Percentiles rank a stretch among this genome's conserved stretches.
These are phyloP conservation scores for Leptocoma aspasia DNA, from an alignment of 2,113 vertebrate species.

Conservation along the genomic window DNA sequence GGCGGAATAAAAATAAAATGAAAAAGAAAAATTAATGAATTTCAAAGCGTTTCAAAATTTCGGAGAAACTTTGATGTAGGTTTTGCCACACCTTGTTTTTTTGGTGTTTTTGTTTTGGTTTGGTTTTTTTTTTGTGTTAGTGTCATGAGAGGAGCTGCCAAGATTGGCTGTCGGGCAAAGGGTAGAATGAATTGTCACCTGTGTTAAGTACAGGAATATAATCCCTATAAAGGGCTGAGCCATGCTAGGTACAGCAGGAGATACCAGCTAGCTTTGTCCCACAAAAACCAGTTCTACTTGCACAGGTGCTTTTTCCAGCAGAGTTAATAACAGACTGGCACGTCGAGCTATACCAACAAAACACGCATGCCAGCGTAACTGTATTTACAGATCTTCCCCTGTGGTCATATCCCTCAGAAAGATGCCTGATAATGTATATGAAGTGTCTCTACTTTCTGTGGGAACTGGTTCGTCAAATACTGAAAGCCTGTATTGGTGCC, in stretches of 20 bases:
- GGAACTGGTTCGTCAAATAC: not conserved
- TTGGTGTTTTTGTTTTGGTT: too few relatives aligned
- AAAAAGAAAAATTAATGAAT: rapidly evolving
- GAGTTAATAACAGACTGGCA: not conserved
- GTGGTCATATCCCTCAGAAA: not conserved
- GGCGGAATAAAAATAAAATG: not conserved
- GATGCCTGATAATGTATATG: not conserved
- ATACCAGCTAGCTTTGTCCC: not conserved
- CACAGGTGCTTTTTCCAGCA: not conserved
- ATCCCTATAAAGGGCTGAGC: not conserved
- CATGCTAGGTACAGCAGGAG: not conserved
- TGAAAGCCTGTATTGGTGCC: not conserved
- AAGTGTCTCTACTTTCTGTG: not conserved
- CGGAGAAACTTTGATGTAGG: not conserved
- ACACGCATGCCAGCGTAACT: not conserved
- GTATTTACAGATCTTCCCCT: not conserved
- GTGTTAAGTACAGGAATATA: not conserved
- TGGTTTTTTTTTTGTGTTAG: not conserved
- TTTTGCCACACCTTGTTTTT: rapidly evolving
- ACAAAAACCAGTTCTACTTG: not conserved
- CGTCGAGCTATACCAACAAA: not conserved
- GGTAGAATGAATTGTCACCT: not conserved
- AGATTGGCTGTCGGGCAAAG: not conserved
- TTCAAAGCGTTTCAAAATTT: not conserved
- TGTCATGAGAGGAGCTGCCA: not conserved